These are phyloP conservation scores for Macaria liturata DNA, from an alignment of 2,888 invertebrate species.

Conservation along the genomic window DNA sequence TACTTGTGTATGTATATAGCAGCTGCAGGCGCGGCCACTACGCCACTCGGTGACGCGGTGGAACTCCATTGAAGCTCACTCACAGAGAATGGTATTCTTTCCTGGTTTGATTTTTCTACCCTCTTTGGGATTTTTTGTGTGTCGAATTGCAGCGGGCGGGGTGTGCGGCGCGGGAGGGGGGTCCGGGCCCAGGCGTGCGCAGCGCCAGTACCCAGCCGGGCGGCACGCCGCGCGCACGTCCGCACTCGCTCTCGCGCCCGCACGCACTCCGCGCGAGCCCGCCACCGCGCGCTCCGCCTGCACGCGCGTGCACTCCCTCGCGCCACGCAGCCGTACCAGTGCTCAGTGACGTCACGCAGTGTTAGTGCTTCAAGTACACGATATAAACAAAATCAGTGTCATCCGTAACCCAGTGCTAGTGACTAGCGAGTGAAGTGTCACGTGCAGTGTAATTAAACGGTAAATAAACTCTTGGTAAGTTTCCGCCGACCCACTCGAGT, in stretches of 20 bases:
- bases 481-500: conserved; percentile 12
- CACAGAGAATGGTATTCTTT: conserved; percentile 72
- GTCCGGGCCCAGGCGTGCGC: conserved; percentile 78
- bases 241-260: conserved; percentile 16
- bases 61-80: conserved; percentile 67
- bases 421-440: conserved; percentile 46
- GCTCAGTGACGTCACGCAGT: conserved; percentile 23
- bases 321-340: conserved; percentile 13
- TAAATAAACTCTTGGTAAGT: conserved; percentile 40
- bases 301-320: no score
- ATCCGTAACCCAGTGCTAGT: conserved; percentile 35
- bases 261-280: no score
- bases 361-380: no score
- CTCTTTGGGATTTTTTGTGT: conserved; percentile 53
- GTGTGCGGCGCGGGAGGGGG: conserved; percentile 52
- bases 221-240: conserved; percentile 50
- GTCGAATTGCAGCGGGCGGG: conserved; percentile 65
- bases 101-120: conserved; percentile 59
- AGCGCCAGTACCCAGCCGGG: conserved; percentile 67
- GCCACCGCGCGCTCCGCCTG: no score
- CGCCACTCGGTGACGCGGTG: conserved; percentile 59
- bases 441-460: conserved; percentile 39
- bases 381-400: conserved; percentile 43
- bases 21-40: conserved; percentile 63
- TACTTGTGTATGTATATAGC: conserved; percentile 40